Conservation (phyloP, 2,113 vertebrate species). For the Falcunculus frontatus region DNA sequence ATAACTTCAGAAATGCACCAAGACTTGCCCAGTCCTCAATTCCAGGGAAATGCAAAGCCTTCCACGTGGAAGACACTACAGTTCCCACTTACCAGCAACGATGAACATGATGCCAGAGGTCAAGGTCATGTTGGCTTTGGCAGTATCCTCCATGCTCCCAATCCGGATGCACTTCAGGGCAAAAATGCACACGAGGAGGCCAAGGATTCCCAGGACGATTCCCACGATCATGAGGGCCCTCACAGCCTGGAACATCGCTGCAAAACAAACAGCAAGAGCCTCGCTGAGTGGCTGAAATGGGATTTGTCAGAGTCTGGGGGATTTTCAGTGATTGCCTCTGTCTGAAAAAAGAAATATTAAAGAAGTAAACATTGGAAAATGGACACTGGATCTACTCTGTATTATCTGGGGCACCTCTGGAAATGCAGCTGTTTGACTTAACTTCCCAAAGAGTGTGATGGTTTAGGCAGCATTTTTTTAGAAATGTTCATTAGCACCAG, state of each 20-base stretch:
- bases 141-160: constrained; percentile 83
- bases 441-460: background rate
- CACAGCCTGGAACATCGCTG: constrained; percentile 87
- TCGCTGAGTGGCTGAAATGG: accelerated
- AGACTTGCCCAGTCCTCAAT: background rate
- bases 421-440: background rate
- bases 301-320: background rate
- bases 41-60: background rate
- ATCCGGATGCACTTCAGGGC: constrained; percentile 88
- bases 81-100: constrained; percentile 73
- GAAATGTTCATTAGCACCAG: background rate
- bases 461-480: background rate
- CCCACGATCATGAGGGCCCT: constrained; percentile 88
- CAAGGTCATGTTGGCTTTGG: constrained; percentile 90
- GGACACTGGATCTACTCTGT: background rate
- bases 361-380: background rate
- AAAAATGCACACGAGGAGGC: constrained; percentile 81
- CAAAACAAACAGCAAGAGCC: background rate
- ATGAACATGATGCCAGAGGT: constrained; percentile 85
- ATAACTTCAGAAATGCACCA: background rate
- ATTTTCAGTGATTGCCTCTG: background rate
- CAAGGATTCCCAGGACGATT: constrained; percentile 80
- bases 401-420: background rate
- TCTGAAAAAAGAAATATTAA: background rate
- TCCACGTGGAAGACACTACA: accelerated